These are phyloP conservation scores for Phrynocephalus vlangalii DNA, from an alignment of 2,797 vertebrate species.

Conservation along the genomic window DNA sequence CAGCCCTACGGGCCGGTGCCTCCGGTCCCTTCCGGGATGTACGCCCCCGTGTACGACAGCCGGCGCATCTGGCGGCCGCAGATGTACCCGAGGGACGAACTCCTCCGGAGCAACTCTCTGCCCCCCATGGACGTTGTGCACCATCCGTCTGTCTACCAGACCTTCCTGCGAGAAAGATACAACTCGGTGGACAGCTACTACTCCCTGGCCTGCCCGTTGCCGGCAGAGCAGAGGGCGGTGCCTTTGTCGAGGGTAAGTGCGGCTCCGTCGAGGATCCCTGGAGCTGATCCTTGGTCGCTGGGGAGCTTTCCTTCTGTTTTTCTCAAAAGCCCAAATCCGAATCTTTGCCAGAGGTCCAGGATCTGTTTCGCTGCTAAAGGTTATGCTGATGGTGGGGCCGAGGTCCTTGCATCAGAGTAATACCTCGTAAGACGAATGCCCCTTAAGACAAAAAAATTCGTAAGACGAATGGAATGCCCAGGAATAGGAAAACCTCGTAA, in stretches of 20 bases:
- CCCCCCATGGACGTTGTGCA: constrained; percentile 94
- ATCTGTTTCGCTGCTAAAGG: too few species aligned
- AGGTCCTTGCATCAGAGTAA: too few species aligned
- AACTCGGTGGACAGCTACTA: constrained; percentile 95
- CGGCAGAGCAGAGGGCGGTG: constrained; percentile 86
- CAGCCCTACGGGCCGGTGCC: constrained; percentile 88
- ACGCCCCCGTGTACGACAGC: constrained; percentile 95
- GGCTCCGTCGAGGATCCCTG: too few species aligned
- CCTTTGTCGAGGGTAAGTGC: constrained; percentile 87
- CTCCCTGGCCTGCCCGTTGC: constrained; percentile 84
- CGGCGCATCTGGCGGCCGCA: constrained; percentile 94
- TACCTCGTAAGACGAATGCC: too few species aligned
- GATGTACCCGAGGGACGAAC: constrained; percentile 94
- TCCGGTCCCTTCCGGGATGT: constrained; percentile 88
- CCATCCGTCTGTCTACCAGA: constrained; percentile 93
- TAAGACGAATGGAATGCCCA: too few species aligned
- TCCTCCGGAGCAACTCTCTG: constrained; percentile 94
- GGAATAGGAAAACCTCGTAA: too few species aligned
- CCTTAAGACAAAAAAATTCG: too few species aligned
- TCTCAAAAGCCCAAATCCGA: too few species aligned
- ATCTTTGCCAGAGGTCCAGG: too few species aligned
- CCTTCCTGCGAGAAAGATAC: constrained; percentile 91
- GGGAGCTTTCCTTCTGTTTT: too few species aligned
- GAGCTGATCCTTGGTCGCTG: too few species aligned
- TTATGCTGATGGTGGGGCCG: too few species aligned